Conservation (phyloP, 2,113 vertebrate genomes). For the Atractosteus spatula region DNA sequence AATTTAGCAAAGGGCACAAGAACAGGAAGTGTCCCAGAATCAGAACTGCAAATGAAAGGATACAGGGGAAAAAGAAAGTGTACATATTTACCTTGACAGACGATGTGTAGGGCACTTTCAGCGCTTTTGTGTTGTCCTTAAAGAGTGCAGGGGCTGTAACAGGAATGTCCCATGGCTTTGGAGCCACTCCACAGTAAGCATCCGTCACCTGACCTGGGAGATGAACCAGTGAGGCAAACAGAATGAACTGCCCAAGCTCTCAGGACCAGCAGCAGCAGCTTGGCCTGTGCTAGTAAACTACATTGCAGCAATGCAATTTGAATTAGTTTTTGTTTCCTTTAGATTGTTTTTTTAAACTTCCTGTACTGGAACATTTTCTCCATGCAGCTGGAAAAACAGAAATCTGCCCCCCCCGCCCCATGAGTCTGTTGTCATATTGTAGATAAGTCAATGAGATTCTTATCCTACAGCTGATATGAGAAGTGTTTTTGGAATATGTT, state of each 20-base stretch:
- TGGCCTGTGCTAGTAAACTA: too few relatives aligned
- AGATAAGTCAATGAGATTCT: background rate
- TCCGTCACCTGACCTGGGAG: slow-evolving; percentile 41
- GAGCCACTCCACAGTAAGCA: slow-evolving; percentile 26
- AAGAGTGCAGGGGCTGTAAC: slow-evolving; percentile 42
- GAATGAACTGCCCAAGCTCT: background rate
- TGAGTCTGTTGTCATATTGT: background rate
- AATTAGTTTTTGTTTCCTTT: too few relatives aligned
- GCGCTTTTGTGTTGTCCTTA: slow-evolving; percentile 21
- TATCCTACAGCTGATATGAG: too few relatives aligned
- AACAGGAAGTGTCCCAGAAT: background rate
- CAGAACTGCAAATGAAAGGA: background rate
- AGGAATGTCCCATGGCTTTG: slow-evolving; percentile 43
- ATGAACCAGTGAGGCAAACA: background rate
- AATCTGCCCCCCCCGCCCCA: too few relatives aligned
- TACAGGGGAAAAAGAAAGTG: background rate
- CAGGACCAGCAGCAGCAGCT: background rate
- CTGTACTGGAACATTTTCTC: too few relatives aligned
- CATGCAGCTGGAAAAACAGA: too few relatives aligned
- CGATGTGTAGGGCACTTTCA: slow-evolving; percentile 46
- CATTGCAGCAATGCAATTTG: too few relatives aligned
- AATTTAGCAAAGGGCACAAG: background rate
- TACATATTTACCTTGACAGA: slow-evolving; percentile 41
- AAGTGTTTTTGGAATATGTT: too few relatives aligned
- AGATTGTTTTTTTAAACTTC: too few relatives aligned